Evolutionary conservation across 2,797 vertebrate species (phyloP), one percentile per base, ranked within the genome.

Genomic region (Octomys mimax): DNA sequence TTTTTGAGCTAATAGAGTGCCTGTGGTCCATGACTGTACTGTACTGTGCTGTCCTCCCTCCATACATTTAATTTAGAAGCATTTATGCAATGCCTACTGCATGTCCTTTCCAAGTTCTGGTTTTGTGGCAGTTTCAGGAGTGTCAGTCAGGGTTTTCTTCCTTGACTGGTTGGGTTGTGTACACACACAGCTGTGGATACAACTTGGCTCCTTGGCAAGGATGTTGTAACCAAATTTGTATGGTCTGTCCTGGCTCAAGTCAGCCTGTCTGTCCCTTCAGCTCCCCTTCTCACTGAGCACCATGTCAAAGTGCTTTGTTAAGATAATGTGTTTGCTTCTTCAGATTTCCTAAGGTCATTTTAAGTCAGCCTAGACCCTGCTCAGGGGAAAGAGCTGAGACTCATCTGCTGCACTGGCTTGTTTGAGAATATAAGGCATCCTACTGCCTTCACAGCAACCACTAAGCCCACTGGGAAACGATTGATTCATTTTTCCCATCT

Each of bases 371-470:
- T 4, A 0, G 12, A 12, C 75, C 12, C 36, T 46, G 81, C 22
- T 26, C 42, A 46, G 9, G 61, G 16, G 70, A 84, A 87, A 87
- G n/a, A 92, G 49, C 77, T 89, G 19, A 31, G 14, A 77, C 26
- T 26, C 22, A 22, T 31, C 57, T 75, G 22, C 6, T 82, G 6
- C 81, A 36, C 5, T 36, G 79, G 79, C 84, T 61, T 89, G 81
- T 95, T 91, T 10, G 31, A 21, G 82, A 81, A 31, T 64, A 61
- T 22, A 77, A 88, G 64, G 75, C n/a, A 42, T 64, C 42, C 21
- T 19, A 49, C 66, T 88, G n/a, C n/a, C 66, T 83, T 88, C 68
- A 88, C 90, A 24, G 28, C 66, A 94, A 66, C 26, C 52, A 78
- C 36, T 49, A 84, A 68, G 5, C 21, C 36, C 88, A 31, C 16